These are phyloP conservation scores for Plagiodera versicolora DNA, from an alignment of 2,888 invertebrate species.

Conservation along the genomic window DNA sequence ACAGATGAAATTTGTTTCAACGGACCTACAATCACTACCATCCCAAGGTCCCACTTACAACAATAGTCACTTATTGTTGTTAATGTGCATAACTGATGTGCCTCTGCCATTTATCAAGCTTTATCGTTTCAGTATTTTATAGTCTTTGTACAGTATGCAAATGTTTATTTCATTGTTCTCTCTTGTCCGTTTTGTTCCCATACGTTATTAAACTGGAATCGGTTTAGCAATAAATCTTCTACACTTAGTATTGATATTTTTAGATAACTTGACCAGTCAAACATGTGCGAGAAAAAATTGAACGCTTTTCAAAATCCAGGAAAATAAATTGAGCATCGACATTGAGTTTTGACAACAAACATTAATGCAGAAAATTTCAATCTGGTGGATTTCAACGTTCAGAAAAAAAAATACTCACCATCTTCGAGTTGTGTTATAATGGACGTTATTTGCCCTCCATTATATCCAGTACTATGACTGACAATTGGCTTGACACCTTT, in stretches of 20 bases:
- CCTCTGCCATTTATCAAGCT: background rate
- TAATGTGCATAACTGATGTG: conserved; percentile 42
- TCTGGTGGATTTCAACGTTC: background rate
- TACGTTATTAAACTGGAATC: background rate
- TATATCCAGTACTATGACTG: conserved; percentile 43
- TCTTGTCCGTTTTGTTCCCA: background rate
- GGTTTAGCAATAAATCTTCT: background rate
- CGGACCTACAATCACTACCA: conserved; percentile 29
- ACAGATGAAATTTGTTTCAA: conserved; percentile 30
- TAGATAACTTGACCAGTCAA: no score
- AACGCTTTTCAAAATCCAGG: no score
- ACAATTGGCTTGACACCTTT: conserved; percentile 39
- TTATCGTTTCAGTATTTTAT: background rate
- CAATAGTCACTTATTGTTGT: conserved; percentile 42
- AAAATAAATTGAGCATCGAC: no score
- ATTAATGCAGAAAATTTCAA: no score
- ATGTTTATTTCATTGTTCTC: background rate
- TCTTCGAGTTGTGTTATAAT: conserved; percentile 49
- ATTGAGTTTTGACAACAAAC: no score
- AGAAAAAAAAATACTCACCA: conserved; percentile 39
- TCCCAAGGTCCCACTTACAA: conserved; percentile 36
- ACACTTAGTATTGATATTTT: background rate
- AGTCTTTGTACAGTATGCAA: background rate
- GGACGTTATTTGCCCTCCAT: conserved; percentile 50
- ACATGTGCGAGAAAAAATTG: no score